Evolutionary conservation across 2,113 vertebrate species (phyloP), one percentile per base, ranked within the genome.

Genomic region (Osmerus mordax): DNA sequence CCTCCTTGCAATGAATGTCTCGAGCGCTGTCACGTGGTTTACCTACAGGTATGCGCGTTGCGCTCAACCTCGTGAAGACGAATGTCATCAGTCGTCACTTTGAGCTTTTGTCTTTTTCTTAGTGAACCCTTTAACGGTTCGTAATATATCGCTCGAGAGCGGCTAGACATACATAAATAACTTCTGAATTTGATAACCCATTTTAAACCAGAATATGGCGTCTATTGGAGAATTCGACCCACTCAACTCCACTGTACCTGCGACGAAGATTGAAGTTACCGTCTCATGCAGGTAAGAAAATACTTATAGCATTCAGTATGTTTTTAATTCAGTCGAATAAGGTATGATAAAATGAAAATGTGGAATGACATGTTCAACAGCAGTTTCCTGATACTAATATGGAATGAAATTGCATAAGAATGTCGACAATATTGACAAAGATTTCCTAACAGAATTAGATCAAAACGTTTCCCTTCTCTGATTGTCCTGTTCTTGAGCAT

Each of bases 191-290:
- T 64, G 21, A 75, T 60, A 77, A 79, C 58, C 76, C 47, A 78
- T 77, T 69, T 36, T 70, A 47, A 65, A 68, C 7, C 36, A 36
- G 74, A 78, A 73, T 67, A 96, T 98, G 96, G 95, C 96, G 86
- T 90, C 95, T 74, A 91, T 94, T 75, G 93, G 92, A 78, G 93
- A 93, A 58, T 92, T 95, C 91, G 95, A 95, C 72, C 92, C 92
- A 23, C 91, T 88, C 79, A 84, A 92, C 89, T 93, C 89, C 89
- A 92, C 80, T 71, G 95, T 96, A 72, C 95, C 96, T 55, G 96
- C 95, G 69, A 98, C 96, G 66, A 98, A 98, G 88, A 96, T 97
- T 75, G 96, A 98, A 85, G 89, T 97, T 78, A 96, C 93, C 55
- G 95, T 96, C 2, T 97, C 95, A 14, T 98, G 96, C 93, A 93